phyloP scores from a whole-genome alignment of 2,888 invertebrate species.

The Oxyteleia sp. region DNA sequence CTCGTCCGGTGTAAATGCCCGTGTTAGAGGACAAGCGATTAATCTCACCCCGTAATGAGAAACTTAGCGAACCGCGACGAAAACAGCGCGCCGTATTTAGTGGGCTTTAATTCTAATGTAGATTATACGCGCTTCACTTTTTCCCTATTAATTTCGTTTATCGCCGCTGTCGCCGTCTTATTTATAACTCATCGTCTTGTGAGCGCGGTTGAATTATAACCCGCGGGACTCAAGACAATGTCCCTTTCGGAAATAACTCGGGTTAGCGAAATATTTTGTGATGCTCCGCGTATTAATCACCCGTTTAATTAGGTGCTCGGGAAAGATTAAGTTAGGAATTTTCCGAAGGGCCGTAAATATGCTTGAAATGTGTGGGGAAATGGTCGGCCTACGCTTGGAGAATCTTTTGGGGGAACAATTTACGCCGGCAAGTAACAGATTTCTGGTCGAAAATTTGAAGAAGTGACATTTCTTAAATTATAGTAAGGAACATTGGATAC shows the following conservation, averaged over 20 bases:
- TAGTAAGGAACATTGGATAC: too few relatives aligned
- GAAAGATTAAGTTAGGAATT: slow-evolving; percentile 43
- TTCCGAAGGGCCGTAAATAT: slow-evolving; percentile 27
- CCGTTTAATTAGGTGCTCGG: slow-evolving; percentile 49
- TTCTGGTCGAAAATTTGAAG: too few relatives aligned
- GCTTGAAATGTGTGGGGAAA: slow-evolving; percentile 28
- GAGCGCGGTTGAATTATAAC: slow-evolving; percentile 8
- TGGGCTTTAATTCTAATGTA: slow-evolving; percentile 70
- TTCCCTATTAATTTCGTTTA: slow-evolving; percentile 69
- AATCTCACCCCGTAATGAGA: slow-evolving; percentile 70
- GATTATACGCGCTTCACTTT: slow-evolving; percentile 66
- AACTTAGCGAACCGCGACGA: slow-evolving; percentile 71
- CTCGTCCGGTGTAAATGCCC: slow-evolving; percentile 65
- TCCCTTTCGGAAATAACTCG: slow-evolving; percentile 49
- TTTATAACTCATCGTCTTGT: slow-evolving; percentile 57
- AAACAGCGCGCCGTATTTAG: slow-evolving; percentile 66
- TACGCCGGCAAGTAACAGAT: neutral
- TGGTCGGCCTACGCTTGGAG: neutral
- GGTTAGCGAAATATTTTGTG: slow-evolving; percentile 49
- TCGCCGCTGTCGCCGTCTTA: slow-evolving; percentile 40
- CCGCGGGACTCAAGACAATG: slow-evolving; percentile 27
- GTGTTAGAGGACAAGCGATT: slow-evolving; percentile 62
- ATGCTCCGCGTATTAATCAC: slow-evolving; percentile 42
- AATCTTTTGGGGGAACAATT: neutral
- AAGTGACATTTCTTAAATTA: too few relatives aligned